Base-by-base conservation (phyloP, 2,888 invertebrate species). In the Colostygia pectinataria region DNA sequence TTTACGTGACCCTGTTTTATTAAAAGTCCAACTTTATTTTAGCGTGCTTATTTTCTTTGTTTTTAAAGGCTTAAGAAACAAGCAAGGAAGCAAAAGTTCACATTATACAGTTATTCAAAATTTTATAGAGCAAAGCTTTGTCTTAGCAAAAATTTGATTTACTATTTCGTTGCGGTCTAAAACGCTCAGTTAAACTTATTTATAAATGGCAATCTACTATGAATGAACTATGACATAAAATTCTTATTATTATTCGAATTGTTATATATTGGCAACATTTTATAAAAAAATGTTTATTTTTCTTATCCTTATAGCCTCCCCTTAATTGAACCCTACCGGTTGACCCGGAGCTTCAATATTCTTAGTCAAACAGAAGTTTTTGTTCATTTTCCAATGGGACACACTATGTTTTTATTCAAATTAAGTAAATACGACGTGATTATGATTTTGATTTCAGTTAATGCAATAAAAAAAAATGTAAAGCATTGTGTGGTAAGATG, bases 1-100 rank as follows among this genome's bases (percentile, higher is more conserved):
- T 83, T 83, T 84, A 84, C 85, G 84, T 82, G 85, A 81, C 77
- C 71, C 63, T 68, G 62, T 75, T 80, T 83, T 87, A 87, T 86
- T 86, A 87, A 87, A 87, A 87, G 84, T 82, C 81, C 71, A 70
- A 65, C 73, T 78, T 77, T 72, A 65, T 68, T 72, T n/a, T n/a
- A n/a, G n/a, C 74, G 71, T 18, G n/a, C n/a, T 20, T 24, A 15
- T n/a, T 27, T 43, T 43, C 29, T 23, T 18, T 24, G 2, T 23
- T 23, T 43, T 39, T 39, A 12, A 3, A 27, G 10, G 23, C 5
- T 20, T 7, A 31, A 24, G 9, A 9, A 32, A 31, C 9, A 14
- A 23, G 28, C 20, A 29, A 31, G 28, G 9, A 4, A 10, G 9
- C n/a, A 12, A 14, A 8, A 14, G 8, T 27, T n/a, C n/a, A n/a